Conservation (phyloP, 2,113 vertebrate genomes). For the Muntiacus reevesi region DNA sequence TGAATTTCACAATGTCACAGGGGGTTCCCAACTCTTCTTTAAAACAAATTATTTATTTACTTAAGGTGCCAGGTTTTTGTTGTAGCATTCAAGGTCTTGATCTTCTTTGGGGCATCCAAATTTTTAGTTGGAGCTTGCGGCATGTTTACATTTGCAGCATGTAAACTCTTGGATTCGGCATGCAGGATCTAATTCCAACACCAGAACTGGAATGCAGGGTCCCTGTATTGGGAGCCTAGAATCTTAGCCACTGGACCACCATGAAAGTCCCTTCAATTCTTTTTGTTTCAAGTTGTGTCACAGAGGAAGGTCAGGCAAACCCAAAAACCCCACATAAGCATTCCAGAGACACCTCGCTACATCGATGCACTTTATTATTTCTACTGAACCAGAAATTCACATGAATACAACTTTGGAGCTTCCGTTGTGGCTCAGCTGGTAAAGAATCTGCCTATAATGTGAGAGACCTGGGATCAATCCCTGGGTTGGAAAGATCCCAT, state of each 20-base stretch:
- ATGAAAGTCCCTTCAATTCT: background rate
- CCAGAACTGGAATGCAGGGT: background rate
- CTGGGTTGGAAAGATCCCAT: background rate
- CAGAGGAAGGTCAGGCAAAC: background rate
- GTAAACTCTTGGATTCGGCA: background rate
- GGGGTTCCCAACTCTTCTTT: background rate
- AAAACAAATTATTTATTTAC: background rate
- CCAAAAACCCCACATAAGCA: background rate
- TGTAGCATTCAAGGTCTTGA: background rate
- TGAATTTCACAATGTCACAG: background rate
- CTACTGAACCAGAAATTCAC: background rate
- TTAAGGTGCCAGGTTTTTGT: background rate
- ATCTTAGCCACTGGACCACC: background rate
- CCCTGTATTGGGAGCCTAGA: background rate
- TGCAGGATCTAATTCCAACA: background rate
- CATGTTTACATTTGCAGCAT: background rate
- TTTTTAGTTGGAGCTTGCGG: background rate
- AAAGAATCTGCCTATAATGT: background rate
- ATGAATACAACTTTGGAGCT: background rate
- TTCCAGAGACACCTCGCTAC: background rate
- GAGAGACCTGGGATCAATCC: background rate
- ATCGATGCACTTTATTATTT: conserved; percentile 34
- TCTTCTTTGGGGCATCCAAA: background rate
- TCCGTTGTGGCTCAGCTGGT: background rate
- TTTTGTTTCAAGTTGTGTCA: background rate